These are phyloP conservation scores for Brenthis daphne DNA, from an alignment of 2,888 invertebrate species.

Conservation along the genomic window DNA sequence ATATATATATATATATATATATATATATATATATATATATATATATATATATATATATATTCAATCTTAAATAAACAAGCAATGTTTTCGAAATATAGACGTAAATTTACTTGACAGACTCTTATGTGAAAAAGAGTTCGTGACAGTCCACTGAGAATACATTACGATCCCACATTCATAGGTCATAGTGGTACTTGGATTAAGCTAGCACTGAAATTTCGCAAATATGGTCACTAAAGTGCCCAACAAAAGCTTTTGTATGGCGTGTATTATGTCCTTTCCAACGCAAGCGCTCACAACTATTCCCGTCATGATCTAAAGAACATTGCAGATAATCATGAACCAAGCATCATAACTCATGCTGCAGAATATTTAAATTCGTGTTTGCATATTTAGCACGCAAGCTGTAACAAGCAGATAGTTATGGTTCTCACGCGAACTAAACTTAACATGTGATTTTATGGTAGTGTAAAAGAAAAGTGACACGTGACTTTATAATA, in stretches of 20 bases:
- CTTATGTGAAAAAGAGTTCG: constrained; percentile 37
- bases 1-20: too few species aligned
- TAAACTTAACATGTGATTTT: constrained; percentile 44
- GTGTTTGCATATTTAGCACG: constrained; percentile 61
- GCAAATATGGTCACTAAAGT: constrained; percentile 34
- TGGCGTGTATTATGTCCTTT: constrained; percentile 36
- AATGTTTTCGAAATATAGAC: constrained; percentile 19
- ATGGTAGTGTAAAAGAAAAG: constrained; percentile 30
- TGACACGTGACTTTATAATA: constrained; percentile 30
- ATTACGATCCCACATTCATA: constrained; percentile 32
- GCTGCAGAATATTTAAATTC: constrained; percentile 55
- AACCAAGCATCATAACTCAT: constrained; percentile 56
- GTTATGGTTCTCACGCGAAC: constrained; percentile 58
- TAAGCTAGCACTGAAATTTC: constrained; percentile 23
- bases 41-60: too few species aligned
- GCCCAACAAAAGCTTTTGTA: constrained; percentile 26
- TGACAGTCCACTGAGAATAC: constrained; percentile 39
- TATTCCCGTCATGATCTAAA: constrained; percentile 43
- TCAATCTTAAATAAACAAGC: not conserved
- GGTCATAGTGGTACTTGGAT: constrained; percentile 38
- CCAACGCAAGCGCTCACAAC: constrained; percentile 35
- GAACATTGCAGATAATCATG: constrained; percentile 58
- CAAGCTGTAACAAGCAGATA: constrained; percentile 57
- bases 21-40: too few species aligned
- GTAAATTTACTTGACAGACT: constrained; percentile 33